Conservation (phyloP, 2,888 invertebrate species). For the Catocala nupta region DNA sequence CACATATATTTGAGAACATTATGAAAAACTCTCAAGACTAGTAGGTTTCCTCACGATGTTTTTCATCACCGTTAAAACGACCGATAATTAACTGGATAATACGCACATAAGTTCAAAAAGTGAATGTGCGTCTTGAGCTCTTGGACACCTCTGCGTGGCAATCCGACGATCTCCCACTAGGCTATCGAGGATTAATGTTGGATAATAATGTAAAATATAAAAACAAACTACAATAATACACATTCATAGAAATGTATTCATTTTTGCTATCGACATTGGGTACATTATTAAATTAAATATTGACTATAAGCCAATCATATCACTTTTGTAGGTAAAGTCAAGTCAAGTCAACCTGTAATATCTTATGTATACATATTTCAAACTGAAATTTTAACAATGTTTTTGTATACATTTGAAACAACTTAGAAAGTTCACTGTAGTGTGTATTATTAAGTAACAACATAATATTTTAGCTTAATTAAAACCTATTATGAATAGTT, state of each 20-base stretch:
- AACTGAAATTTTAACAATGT: constrained; percentile 41
- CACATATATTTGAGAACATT: too few species aligned
- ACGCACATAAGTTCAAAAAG: too few species aligned
- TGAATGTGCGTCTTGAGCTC: too few species aligned
- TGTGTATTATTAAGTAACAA: constrained; percentile 43
- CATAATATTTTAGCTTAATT: constrained; percentile 54
- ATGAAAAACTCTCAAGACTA: too few species aligned
- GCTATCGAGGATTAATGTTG: too few species aligned
- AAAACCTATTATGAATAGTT: constrained; percentile 46
- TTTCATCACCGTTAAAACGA: too few species aligned
- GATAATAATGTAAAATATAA: background rate
- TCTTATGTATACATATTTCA: constrained; percentile 11
- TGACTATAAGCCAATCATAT: constrained; percentile 53
- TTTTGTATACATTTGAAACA: constrained; percentile 18
- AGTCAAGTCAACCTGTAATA: constrained; percentile 33
- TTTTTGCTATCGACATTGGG: constrained; percentile 69
- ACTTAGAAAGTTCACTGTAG: constrained; percentile 20
- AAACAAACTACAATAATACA: constrained; percentile 42
- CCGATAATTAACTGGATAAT: too few species aligned
- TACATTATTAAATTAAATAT: constrained; percentile 67
- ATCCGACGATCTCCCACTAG: too few species aligned
- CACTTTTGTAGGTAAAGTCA: constrained; percentile 42
- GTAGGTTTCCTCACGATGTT: too few species aligned
- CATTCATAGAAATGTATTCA: constrained; percentile 78
- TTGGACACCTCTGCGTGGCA: too few species aligned